Evolutionary conservation across 2,113 vertebrate species (phyloP), one percentile per base, ranked within the genome.

Genomic region (Rana temporaria): DNA sequence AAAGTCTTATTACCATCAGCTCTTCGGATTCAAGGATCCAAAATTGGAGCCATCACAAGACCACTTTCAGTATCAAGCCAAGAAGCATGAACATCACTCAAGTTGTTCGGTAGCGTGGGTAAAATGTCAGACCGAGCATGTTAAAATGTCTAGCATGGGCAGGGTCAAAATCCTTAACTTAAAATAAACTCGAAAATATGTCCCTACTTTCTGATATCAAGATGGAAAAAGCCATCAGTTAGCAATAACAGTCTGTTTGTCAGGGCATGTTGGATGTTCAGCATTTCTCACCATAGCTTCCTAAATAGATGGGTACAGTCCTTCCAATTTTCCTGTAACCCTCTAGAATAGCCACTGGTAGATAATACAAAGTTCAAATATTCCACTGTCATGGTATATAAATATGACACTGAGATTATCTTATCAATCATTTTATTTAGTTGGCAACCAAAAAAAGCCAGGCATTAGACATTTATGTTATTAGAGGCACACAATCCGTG

Each of bases 111-210:
- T 34, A 48, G 55, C 6, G 30, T 22, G 38, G 75, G 16, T 55
- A 20, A 56, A 14, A 32, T 78, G 26, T 52, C 19, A 34, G 52
- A 38, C 15, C 32, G 15, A 0, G 52, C 67, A 68, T 79, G 26
- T 79, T 79, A 68, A 79, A 66, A 79, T 79, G 20, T 67, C 77
- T 68, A 4, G 14, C 22, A 30, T 57, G 52, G 63, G 64, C n/a
- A 57, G 17, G 77, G 77, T 22, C 64, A 68, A 52, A 67, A 53
- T 66, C 8, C 24, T 78, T 6, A 65, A 66, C 62, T 55, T 0
- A n/a, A 74, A 74, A 74, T 60, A 60, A 74, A 34, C 30, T n/a
- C 2, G n/a, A 74, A 52, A 74, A 38, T 30, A 19, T 60, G 70
- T 59, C 34, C 20, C 19, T 32, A 34, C 71, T 72, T n/a, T 48